These are phyloP conservation scores for Lagopus muta DNA, from an alignment of 2,113 vertebrate genomes.

Conservation along the genomic window DNA sequence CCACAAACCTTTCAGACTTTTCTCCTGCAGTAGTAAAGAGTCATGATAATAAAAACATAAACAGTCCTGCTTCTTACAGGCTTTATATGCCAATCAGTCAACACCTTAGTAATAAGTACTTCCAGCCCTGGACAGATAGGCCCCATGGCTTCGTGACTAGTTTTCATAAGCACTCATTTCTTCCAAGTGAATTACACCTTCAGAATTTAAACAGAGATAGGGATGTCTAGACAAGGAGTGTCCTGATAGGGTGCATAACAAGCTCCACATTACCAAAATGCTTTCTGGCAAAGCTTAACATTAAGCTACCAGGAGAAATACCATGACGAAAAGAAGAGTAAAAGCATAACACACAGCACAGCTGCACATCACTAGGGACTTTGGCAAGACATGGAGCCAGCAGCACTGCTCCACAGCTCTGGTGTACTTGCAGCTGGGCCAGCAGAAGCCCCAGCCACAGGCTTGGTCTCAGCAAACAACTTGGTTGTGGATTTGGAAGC, in stretches of 20 bases:
- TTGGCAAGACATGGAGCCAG: background rate
- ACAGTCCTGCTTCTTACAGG: background rate
- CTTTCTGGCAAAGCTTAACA: slow-evolving; percentile 1
- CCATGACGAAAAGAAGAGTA: background rate
- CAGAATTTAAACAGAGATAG: slow-evolving; percentile 16
- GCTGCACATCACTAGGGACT: background rate
- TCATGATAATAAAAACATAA: slow-evolving; percentile 1
- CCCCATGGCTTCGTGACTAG: background rate
- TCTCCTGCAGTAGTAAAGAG: background rate
- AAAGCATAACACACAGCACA: background rate
- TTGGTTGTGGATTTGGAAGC: slow-evolving; percentile 3
- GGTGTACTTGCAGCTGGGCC: accelerated
- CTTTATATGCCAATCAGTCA: background rate
- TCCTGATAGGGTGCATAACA: background rate
- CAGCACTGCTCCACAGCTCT: accelerated
- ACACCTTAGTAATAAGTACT: background rate
- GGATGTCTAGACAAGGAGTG: slow-evolving; percentile 55
- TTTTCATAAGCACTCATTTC: background rate
- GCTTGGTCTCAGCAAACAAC: background rate
- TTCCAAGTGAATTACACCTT: background rate
- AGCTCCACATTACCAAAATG: accelerated
- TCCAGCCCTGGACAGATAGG: background rate
- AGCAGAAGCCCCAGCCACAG: background rate
- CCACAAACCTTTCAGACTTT: slow-evolving; percentile 22
- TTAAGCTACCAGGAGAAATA: background rate